These are phyloP conservation scores for Porites divaricata DNA, from an alignment of 92 coral and sea anemone genomes.

Conservation along the genomic window DNA sequence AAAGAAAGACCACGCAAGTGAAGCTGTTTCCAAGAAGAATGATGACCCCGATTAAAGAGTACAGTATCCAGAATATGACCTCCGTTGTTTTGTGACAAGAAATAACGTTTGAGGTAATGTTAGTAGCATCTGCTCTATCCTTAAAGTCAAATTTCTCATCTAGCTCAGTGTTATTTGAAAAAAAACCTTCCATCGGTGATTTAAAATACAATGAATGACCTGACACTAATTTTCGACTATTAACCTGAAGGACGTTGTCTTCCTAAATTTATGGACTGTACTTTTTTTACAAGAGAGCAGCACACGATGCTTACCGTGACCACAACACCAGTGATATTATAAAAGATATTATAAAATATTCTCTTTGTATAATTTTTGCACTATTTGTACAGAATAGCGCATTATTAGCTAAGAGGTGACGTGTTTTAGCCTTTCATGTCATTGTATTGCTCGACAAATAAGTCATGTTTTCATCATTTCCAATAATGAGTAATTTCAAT, in stretches of 20 bases:
- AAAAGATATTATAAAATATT: background rate
- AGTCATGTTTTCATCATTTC: background rate
- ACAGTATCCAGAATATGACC: constrained; percentile 44
- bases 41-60: constrained; percentile 38
- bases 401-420: background rate
- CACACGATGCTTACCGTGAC: background rate
- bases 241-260: background rate
- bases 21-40: constrained; percentile 65
- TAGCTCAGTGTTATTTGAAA: background rate
- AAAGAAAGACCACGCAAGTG: constrained; percentile 62
- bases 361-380: background rate
- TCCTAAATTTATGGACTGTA: too few species aligned
- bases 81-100: constrained; percentile 41
- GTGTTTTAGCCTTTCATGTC: background rate
- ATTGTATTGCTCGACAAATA: background rate
- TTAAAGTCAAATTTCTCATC: constrained; percentile 12
- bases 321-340: too few species aligned
- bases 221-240: background rate
- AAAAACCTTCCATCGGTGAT: background rate
- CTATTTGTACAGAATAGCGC: constrained; percentile 8
- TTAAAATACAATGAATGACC: background rate
- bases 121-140: background rate
- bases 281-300: too few species aligned
- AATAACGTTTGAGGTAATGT: background rate
- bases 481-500: too few species aligned